Conservation (phyloP, 1,140 invertebrate species). For the Drosophila ogumai region DNA sequence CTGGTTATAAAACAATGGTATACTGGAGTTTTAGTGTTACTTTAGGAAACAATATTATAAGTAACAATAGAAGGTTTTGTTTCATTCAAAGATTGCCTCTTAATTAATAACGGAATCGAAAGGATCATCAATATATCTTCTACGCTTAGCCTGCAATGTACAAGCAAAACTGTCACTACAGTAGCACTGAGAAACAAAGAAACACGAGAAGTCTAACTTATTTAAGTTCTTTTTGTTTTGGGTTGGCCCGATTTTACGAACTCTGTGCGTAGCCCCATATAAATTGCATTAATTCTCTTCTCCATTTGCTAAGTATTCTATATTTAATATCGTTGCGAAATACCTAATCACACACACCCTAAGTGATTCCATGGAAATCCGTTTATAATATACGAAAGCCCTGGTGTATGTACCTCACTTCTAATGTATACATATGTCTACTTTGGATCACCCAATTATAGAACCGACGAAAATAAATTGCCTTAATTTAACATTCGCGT, state of each 20-base stretch:
- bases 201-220: too few species aligned
- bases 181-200: background rate
- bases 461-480: constrained; percentile 43
- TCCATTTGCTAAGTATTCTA: background rate
- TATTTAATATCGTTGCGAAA: constrained; percentile 1
- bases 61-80: too few species aligned
- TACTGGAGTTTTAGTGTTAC: background rate
- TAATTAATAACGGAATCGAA: too few species aligned
- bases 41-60: too few species aligned
- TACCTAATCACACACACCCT: background rate
- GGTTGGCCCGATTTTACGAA: background rate
- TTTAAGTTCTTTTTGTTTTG: background rate
- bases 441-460: constrained; percentile 40
- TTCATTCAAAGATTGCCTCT: too few species aligned
- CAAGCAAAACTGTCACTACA: background rate
- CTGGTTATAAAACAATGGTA: background rate
- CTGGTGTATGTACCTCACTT: constrained; percentile 5
- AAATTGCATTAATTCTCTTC: background rate
- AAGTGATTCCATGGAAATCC: constrained; percentile 9
- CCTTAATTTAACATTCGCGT: constrained; percentile 40
- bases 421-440: constrained; percentile 5
- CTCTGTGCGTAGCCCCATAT: background rate
- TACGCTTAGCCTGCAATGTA: too few species aligned
- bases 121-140: too few species aligned
- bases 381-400: background rate